Percentiles rank a stretch among this genome's conserved stretches.
Conservation (phyloP, 2,797 vertebrate species). For the Argya squamiceps region DNA sequence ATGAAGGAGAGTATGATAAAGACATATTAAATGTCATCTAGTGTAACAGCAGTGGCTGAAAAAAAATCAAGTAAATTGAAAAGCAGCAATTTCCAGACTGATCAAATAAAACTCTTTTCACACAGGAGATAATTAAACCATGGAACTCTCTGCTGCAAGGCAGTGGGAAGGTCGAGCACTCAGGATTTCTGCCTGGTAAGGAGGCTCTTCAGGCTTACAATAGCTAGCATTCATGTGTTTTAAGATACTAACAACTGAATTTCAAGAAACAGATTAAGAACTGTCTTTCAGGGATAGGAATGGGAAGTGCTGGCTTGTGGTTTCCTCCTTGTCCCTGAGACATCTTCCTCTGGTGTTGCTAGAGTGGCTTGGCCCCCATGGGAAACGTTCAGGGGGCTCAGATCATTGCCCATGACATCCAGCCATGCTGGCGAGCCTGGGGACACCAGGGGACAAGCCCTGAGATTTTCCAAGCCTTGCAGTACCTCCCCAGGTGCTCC, state of each 20-base stretch:
- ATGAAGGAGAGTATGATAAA: neutral
- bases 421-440: neutral
- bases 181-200: neutral
- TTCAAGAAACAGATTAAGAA: neutral
- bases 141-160: neutral
- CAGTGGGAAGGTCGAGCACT: neutral
- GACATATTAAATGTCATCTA: neutral
- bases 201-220: neutral
- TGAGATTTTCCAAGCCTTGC: neutral
- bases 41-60: neutral
- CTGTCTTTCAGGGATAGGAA: neutral
- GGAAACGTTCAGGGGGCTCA: neutral
- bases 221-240: neutral
- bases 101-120: slow-evolving; percentile 32
- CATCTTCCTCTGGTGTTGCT: neutral
- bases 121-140: slow-evolving; percentile 30
- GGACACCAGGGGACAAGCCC: neutral
- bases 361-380: neutral
- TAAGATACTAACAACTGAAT: neutral
- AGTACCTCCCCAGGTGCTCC: neutral
- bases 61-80: slow-evolving; percentile 15
- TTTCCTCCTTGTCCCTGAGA: neutral
- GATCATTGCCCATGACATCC: neutral
- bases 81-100: slow-evolving; percentile 24
- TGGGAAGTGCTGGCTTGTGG: neutral